Evolutionary conservation across 2,888 invertebrate genomes (phyloP).

Genomic region (Coelopa pilipes): DNA sequence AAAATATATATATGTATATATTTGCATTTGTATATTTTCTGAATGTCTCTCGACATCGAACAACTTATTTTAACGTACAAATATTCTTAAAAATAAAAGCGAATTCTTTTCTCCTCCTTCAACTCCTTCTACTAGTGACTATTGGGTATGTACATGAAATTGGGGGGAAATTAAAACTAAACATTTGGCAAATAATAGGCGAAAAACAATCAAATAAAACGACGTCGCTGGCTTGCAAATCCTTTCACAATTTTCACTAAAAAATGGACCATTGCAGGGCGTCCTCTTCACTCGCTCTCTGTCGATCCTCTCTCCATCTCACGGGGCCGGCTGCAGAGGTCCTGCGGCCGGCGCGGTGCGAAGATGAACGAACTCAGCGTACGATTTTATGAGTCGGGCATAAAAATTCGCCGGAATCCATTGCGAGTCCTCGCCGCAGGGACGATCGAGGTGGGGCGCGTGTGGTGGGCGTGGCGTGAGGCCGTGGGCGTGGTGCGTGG

Average conservation of each 20-base stretch:
- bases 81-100: constrained; percentile 49
- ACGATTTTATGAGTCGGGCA: constrained; percentile 62
- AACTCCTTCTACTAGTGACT: not conserved
- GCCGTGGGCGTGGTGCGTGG: not conserved
- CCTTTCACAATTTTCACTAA: constrained; percentile 36
- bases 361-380: constrained; percentile 53
- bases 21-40: constrained; percentile 51
- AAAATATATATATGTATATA: constrained; percentile 44
- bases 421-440: constrained; percentile 1
- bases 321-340: not conserved
- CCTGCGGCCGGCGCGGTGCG: constrained; percentile 1
- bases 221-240: constrained; percentile 39
- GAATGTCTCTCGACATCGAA: too few species aligned
- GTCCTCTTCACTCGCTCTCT: not conserved
- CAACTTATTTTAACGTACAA: too few species aligned
- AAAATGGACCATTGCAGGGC: constrained; percentile 38
- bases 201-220: constrained; percentile 2
- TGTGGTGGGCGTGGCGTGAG: not conserved
- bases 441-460: constrained; percentile 13
- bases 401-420: constrained; percentile 62
- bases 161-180: constrained; percentile 27
- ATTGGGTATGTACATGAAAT: constrained; percentile 30
- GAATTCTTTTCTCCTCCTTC: constrained; percentile 42
- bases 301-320: not conserved
- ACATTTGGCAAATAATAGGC: constrained; percentile 25